Evolutionary conservation across 2,113 vertebrate genomes (phyloP).

Genomic region (Hipposideros armiger): DNA sequence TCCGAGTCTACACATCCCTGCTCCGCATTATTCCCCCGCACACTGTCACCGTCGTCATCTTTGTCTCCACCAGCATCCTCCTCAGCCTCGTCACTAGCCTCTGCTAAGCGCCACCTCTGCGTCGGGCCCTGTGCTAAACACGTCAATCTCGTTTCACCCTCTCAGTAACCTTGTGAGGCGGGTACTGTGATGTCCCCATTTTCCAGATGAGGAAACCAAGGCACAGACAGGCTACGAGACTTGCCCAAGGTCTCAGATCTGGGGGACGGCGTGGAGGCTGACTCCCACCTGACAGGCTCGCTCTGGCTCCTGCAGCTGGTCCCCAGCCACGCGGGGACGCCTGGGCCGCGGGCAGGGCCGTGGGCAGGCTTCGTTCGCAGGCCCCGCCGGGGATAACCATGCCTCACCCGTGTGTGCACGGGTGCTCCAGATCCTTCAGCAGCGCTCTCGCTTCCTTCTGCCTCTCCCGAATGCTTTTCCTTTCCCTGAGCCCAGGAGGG

Average conservation of each 20-base stretch:
- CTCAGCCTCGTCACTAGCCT: background rate
- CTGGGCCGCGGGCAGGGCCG: background rate
- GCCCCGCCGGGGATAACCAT: background rate
- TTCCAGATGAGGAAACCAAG: background rate
- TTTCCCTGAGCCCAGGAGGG: background rate
- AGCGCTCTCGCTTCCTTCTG: background rate
- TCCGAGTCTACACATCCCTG: background rate
- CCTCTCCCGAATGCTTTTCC: background rate
- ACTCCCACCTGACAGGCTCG: background rate
- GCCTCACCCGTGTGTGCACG: rapidly evolving
- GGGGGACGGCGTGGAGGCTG: background rate
- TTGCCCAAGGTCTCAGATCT: background rate
- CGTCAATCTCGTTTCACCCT: background rate
- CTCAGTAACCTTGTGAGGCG: background rate
- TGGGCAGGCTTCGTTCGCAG: background rate
- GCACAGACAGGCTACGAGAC: background rate
- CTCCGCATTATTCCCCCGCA: background rate
- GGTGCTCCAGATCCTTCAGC: no score
- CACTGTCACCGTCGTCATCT: rapidly evolving
- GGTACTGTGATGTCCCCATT: background rate
- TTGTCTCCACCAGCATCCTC: background rate
- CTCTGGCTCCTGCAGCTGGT: background rate
- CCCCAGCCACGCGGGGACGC: background rate
- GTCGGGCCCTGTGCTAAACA: background rate
- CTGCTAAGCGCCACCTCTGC: background rate